Evolutionary conservation across 1,140 invertebrate genomes (phyloP).

Genomic region (Drepana arcuata): DNA sequence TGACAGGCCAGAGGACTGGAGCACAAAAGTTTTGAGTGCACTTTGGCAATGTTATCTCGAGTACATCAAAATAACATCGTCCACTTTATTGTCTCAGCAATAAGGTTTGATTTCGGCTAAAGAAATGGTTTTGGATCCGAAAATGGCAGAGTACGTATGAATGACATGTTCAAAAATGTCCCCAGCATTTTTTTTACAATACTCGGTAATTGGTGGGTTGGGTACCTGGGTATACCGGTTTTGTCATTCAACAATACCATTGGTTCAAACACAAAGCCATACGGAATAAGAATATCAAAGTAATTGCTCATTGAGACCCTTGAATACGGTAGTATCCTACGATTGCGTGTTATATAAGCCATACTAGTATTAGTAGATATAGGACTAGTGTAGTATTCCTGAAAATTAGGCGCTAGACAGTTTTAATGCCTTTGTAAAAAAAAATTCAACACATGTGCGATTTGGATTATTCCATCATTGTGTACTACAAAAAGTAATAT

Average conservation of each 20-base stretch:
- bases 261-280: conserved; percentile 45
- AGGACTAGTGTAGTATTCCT: too few species aligned
- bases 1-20: conserved; percentile 59
- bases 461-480: too few species aligned
- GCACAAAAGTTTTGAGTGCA: conserved; percentile 49
- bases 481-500: too few species aligned
- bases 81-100: conserved; percentile 2
- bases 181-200: conserved; percentile 66
- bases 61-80: conserved; percentile 3
- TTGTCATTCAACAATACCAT: conserved; percentile 56
- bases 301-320: conserved; percentile 39
- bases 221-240: conserved; percentile 60
- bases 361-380: conserved; percentile 1
- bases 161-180: conserved; percentile 68
- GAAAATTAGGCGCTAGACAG: too few species aligned
- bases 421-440: too few species aligned
- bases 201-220: conserved; percentile 66
- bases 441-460: too few species aligned
- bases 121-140: conserved; percentile 6
- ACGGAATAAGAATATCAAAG: conserved; percentile 39
- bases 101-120: conserved; percentile 23
- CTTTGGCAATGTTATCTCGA: conserved; percentile 20
- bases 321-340: conserved; percentile 16
- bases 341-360: conserved; percentile 1
- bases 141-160: conserved; percentile 28